A percentile compares a stretch with the other conserved stretches of the same genome.
Conservation (phyloP, 2,113 vertebrate genomes). For the Scolopax mira region DNA sequence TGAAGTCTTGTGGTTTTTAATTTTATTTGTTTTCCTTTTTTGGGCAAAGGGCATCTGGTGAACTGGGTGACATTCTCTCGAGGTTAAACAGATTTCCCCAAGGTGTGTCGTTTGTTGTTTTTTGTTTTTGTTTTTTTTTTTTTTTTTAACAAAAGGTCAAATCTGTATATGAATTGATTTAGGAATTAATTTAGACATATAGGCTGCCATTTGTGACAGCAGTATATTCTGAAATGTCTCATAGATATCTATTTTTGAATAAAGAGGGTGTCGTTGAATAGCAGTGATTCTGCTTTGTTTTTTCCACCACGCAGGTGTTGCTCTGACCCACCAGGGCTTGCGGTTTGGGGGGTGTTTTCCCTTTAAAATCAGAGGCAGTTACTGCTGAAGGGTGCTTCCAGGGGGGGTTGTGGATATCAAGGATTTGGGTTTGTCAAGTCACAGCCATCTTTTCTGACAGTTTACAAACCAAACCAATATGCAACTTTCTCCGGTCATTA, state of each 20-base stretch:
- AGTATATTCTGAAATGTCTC: conserved; percentile 84
- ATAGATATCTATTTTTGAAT: conserved; percentile 87
- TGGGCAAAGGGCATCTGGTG: conserved; percentile 32
- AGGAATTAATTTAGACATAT: conserved; percentile 80
- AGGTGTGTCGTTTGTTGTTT: conserved; percentile 53
- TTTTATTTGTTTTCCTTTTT: conserved; percentile 45
- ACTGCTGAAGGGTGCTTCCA: background rate
- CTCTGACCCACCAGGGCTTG: background rate
- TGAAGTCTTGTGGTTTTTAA: conserved; percentile 52
- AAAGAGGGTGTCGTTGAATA: conserved; percentile 79
- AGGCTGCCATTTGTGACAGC: conserved; percentile 73
- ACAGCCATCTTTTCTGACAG: background rate
- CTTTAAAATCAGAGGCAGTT: background rate
- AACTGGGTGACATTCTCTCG: conserved; percentile 41
- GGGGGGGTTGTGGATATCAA: background rate
- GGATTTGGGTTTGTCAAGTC: background rate
- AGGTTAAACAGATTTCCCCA: conserved; percentile 53
- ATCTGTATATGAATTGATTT: conserved; percentile 76
- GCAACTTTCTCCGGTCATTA: rapidly evolving
- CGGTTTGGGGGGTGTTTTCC: background rate
- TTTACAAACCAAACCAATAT: rapidly evolving
- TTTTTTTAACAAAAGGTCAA: conserved; percentile 71
- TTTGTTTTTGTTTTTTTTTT: conserved; percentile 19
- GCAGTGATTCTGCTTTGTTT: background rate
- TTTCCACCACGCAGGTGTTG: background rate